phyloP scores from a whole-genome alignment of 2,797 vertebrate genomes.

The Apogon talboti region DNA sequence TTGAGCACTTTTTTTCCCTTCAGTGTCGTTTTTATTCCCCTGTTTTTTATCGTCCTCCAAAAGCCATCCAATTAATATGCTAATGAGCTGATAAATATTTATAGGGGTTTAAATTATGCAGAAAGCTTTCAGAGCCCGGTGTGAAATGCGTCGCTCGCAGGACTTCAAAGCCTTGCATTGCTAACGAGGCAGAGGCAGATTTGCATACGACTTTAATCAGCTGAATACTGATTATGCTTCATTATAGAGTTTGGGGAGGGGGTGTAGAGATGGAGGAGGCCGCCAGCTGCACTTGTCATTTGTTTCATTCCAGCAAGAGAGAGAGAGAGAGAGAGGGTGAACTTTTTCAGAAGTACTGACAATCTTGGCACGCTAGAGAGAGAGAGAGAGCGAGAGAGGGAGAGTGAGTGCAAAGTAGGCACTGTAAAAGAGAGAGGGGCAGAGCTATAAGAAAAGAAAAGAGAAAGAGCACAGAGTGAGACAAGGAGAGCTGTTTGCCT shows the following conservation, averaged over 20 bases:
- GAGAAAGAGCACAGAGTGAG: constrained; percentile 42
- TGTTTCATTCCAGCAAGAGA: constrained; percentile 92
- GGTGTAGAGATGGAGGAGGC: constrained; percentile 80
- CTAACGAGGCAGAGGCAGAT: constrained; percentile 96
- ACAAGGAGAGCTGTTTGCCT: constrained; percentile 74
- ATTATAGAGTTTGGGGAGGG: constrained; percentile 86
- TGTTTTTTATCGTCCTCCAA: constrained; percentile 84
- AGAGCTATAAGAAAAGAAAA: constrained; percentile 70
- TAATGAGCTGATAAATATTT: constrained; percentile 99
- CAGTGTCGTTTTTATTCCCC: constrained; percentile 77
- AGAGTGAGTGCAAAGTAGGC: constrained; percentile 53
- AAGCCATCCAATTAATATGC: constrained; percentile 99
- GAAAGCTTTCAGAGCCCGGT: constrained; percentile 97
- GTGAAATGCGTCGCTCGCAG: constrained; percentile 98
- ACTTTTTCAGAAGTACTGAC: constrained; percentile 98
- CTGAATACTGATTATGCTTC: constrained; percentile 99
- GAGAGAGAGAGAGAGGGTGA: constrained; percentile 79
- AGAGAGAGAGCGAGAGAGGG: constrained; percentile 27
- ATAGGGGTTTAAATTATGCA: constrained; percentile 99
- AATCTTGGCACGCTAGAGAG: constrained; percentile 86
- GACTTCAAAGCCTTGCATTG: constrained; percentile 99
- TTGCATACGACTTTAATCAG: constrained; percentile 99
- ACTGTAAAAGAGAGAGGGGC: constrained; percentile 58
- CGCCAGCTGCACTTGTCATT: constrained; percentile 99
- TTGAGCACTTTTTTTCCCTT: constrained; percentile 70